phyloP scores from a whole-genome alignment of 2,113 vertebrate species.

The Clarias batrachus region DNA sequence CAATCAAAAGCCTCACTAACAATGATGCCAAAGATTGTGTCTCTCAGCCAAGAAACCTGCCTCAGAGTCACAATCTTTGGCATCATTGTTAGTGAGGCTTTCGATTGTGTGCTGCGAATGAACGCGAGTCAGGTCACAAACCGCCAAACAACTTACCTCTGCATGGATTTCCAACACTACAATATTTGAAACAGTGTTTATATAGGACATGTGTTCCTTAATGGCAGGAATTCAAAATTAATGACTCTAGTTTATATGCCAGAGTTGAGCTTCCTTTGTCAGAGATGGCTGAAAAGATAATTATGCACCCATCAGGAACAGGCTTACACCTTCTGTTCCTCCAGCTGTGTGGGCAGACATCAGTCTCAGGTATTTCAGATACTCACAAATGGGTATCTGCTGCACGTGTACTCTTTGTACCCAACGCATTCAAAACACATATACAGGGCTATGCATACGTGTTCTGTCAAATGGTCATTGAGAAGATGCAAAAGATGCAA shows the following conservation, averaged over 20 bases:
- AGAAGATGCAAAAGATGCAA: not conserved
- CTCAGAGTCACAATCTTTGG: not conserved
- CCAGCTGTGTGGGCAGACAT: constrained; percentile 18
- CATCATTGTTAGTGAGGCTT: not conserved
- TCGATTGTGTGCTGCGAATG: not conserved
- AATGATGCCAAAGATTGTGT: not conserved
- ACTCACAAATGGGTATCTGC: not conserved
- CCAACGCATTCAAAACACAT: not conserved
- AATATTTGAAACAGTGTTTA: not conserved
- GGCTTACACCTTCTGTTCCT: constrained; percentile 20
- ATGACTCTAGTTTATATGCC: constrained; percentile 11
- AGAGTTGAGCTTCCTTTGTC: not conserved
- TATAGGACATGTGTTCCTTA: not conserved
- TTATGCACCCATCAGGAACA: constrained; percentile 30
- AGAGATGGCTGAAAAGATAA: constrained; percentile 5
- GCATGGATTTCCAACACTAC: not conserved
- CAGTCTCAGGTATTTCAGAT: constrained; percentile 11
- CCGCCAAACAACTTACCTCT: not conserved
- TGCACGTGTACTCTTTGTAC: not conserved
- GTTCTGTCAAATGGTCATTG: not conserved
- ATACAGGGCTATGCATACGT: not conserved
- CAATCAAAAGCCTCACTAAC: not conserved
- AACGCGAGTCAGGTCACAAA: not conserved
- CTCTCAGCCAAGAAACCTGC: not conserved
- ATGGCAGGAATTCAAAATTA: not conserved